phyloP scores from a whole-genome alignment of 2,888 invertebrate species.

The Rutpela maculata region DNA sequence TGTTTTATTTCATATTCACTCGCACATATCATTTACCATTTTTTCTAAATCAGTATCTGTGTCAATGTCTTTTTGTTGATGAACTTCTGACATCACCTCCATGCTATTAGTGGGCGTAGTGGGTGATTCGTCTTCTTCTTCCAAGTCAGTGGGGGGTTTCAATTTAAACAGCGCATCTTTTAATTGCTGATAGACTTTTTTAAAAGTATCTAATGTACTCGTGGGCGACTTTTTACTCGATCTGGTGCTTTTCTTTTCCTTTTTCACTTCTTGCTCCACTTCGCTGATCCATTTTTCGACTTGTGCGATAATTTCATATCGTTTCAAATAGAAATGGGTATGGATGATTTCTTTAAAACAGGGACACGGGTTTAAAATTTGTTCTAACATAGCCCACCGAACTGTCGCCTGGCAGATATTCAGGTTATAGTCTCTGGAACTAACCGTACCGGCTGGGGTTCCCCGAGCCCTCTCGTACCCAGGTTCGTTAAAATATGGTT shows the following conservation, averaged over 20 bases:
- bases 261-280: conserved; percentile 81
- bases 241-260: conserved; percentile 84
- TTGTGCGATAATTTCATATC: conserved; percentile 91
- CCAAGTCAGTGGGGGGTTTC: conserved; percentile 82
- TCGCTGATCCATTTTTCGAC: conserved; percentile 94
- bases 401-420: conserved; percentile 96
- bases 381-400: conserved; percentile 97
- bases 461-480: conserved; percentile 89
- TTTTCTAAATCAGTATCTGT: conserved; percentile 87
- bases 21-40: conserved; percentile 81
- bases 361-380: conserved; percentile 90
- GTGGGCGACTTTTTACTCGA: conserved; percentile 72
- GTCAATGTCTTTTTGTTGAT: conserved; percentile 73
- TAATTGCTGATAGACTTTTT: conserved; percentile 77
- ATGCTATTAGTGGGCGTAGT: conserved; percentile 63
- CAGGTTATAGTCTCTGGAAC: conserved; percentile 95
- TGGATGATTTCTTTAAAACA: conserved; percentile 96
- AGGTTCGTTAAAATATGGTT: conserved; percentile 96
- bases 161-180: conserved; percentile 91
- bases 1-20: conserved; percentile 53
- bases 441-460: conserved; percentile 90
- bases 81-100: conserved; percentile 59
- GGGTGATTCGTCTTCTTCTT: conserved; percentile 62
- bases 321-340: conserved; percentile 95
- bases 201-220: conserved; percentile 71